Conservation (phyloP, 2,113 vertebrate species). For the Percina caprodes region DNA sequence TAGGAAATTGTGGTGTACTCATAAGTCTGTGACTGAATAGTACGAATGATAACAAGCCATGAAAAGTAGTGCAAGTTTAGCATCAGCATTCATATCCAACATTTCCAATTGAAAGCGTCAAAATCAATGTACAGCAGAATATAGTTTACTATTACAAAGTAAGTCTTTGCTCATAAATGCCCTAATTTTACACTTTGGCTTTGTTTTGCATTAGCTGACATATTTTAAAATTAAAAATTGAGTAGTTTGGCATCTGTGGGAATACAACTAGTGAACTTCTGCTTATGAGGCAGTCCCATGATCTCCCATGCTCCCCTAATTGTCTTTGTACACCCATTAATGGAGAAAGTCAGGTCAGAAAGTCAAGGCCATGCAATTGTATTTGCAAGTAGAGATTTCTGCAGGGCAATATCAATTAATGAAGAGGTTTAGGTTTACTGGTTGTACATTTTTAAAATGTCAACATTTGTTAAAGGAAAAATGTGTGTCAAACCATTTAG, state of each 20-base stretch:
- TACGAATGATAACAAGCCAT: slow-evolving; percentile 4
- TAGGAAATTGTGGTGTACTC: slow-evolving; percentile 2
- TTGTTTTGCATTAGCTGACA: background rate
- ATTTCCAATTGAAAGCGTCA: background rate
- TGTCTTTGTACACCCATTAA: background rate
- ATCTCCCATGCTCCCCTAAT: background rate
- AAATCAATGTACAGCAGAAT: background rate
- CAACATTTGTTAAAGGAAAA: too few relatives aligned
- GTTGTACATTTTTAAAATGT: too few relatives aligned
- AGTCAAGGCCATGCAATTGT: slow-evolving; percentile 37
- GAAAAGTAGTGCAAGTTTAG: background rate
- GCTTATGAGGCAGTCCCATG: slow-evolving; percentile 4
- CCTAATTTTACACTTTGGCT: background rate
- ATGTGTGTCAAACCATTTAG: too few relatives aligned
- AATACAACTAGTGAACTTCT: background rate
- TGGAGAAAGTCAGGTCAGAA: slow-evolving; percentile 31
- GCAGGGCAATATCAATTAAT: slow-evolving; percentile 36
- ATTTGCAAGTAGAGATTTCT: slow-evolving; percentile 21
- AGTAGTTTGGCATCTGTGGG: background rate
- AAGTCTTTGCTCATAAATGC: background rate
- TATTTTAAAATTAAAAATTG: too few relatives aligned
- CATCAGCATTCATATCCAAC: background rate
- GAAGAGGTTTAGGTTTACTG: slow-evolving; percentile 3
- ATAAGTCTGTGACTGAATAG: slow-evolving; percentile 4
- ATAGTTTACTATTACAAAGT: background rate